These are phyloP conservation scores for Iguana delicatissima DNA, from an alignment of 2,797 vertebrate species.

Conservation along the genomic window DNA sequence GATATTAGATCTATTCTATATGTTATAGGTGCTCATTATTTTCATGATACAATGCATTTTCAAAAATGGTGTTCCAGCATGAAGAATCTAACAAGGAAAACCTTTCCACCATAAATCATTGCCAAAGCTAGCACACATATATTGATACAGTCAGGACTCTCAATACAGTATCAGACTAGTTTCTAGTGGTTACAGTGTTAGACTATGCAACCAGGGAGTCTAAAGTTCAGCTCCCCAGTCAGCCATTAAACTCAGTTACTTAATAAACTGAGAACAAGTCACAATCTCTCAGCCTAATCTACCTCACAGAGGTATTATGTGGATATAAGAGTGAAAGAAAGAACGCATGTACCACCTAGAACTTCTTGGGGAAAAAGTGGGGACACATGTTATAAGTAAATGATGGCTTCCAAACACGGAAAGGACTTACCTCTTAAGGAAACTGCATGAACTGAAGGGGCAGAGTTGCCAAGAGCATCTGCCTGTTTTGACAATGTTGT, in stretches of 20 bases:
- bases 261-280: neutral
- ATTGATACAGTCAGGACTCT: neutral
- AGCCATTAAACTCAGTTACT: neutral
- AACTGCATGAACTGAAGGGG: neutral
- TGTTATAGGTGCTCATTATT: neutral
- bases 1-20: neutral
- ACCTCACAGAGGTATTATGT: neutral
- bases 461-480: neutral
- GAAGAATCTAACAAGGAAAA: neutral
- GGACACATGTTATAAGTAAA: neutral
- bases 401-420: too few relatives aligned
- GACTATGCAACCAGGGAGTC: neutral
- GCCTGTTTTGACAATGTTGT: neutral
- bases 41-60: neutral
- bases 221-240: neutral
- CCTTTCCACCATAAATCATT: too few relatives aligned
- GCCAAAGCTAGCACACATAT: neutral
- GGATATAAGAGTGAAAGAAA: neutral
- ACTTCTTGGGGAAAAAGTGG: neutral
- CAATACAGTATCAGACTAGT: neutral
- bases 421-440: slow-evolving; percentile 3
- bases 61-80: neutral
- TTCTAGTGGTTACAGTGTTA: neutral
- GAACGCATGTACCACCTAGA: too few relatives aligned
- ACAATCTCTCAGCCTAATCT: neutral